Evolutionary conservation across 2,888 invertebrate species (phyloP), one percentile per base, ranked within the genome.

Genomic region (Heliconius hortense): DNA sequence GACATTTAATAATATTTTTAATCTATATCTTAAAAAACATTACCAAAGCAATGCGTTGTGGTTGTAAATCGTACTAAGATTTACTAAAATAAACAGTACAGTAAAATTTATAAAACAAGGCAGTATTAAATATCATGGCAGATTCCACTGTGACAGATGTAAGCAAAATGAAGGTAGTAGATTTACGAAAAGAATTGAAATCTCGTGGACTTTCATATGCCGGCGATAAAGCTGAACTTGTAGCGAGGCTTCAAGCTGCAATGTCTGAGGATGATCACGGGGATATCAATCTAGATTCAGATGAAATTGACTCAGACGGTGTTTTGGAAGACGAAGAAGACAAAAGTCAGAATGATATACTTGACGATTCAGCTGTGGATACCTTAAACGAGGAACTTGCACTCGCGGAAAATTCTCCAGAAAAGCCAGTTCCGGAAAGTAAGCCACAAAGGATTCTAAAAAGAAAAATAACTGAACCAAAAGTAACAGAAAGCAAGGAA

Each of bases 201-300:
- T 91, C 95, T 78, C 95, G 97, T 84, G 97, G 97, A 31, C 91
- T 98, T 35, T 91, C 96, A 21, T 94, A 95, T 13, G 91, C 95
- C 70, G 98, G 98, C 8, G 97, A 97, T 87, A 98, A 98, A 94
- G 96, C 94, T 64, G 98, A 98, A 84, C 93, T 98, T 73, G 94
- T 97, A 63, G 96, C 97, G 80, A 95, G 98, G 81, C 94, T 98
- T 69, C 96, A 97, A 85, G 82, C 89, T 26, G 94, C 95, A 13
- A 82, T 95, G 94, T 82, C 89, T 87, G 80, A 92, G 88, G 85
- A 84, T 24, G 83, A 84, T 84, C 85, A 95, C 89, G 90, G 89
- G 59, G 92, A 92, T 67, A 89, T 93, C 62, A 90, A 88, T 76
- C 85, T 94, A 74, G 93, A 93, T 82, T 94, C 93, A 0, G 93